A percentile compares a stretch with the other conserved stretches of the same genome.
phyloP scores from a whole-genome alignment of 2,888 invertebrate genomes.

The Lumbricus terrestris region DNA sequence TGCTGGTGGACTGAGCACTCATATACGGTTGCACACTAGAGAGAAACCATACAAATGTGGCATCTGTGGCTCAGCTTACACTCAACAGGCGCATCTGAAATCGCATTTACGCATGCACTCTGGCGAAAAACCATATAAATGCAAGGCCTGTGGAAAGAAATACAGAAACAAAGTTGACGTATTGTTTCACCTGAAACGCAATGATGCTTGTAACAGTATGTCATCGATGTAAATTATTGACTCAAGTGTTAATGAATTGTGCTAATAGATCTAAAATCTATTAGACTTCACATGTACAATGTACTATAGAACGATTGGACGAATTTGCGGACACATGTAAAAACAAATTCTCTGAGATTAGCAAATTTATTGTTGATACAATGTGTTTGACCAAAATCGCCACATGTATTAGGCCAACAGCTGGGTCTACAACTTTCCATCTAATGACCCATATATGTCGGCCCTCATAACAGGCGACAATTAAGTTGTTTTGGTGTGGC shows the following conservation, averaged over 20 bases:
- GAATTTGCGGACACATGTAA: background rate
- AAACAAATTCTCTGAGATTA: background rate
- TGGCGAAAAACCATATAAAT: constrained; percentile 10
- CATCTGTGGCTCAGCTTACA: background rate
- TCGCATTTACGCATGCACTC: constrained; percentile 7
- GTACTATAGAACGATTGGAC: too few relatives aligned
- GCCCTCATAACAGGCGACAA: too few relatives aligned
- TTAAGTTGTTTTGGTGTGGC: background rate
- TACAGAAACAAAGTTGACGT: constrained; percentile 13
- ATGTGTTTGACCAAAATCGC: background rate
- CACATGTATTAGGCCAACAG: background rate
- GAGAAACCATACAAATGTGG: background rate
- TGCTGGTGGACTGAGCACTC: background rate
- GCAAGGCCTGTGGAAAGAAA: constrained; percentile 8
- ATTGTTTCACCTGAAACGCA: background rate
- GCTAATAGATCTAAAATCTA: background rate
- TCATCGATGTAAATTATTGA: background rate
- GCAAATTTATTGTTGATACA: too few relatives aligned
- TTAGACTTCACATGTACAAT: too few relatives aligned
- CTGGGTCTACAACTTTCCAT: too few relatives aligned
- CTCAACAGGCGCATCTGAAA: constrained; percentile 10
- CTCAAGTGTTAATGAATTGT: background rate
- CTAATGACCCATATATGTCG: too few relatives aligned
- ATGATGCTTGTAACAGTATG: background rate
- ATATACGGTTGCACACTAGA: background rate